Conservation (phyloP, 2,888 invertebrate species). For the Dascillus cervinus region DNA sequence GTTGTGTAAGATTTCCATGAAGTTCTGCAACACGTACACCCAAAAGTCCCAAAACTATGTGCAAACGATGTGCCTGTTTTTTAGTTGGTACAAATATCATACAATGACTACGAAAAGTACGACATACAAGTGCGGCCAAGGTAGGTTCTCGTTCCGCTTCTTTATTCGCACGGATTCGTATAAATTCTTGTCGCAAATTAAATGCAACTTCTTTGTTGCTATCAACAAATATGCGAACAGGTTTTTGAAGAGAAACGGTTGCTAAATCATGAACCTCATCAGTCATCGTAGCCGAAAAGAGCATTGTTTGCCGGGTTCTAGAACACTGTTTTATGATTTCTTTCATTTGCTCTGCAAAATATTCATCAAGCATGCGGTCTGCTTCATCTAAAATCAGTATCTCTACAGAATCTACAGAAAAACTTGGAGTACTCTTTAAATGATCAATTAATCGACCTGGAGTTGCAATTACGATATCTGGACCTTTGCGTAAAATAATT, state of each 20-base stretch:
- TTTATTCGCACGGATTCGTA: conserved; percentile 80
- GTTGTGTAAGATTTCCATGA: conserved; percentile 94
- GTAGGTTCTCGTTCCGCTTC: conserved; percentile 91
- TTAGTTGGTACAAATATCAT: conserved; percentile 98
- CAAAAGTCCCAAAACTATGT: conserved; percentile 83
- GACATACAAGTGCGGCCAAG: conserved; percentile 69
- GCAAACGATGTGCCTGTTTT: conserved; percentile 87
- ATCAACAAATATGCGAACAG: conserved; percentile 92
- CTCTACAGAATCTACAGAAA: conserved; percentile 84
- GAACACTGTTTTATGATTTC: conserved; percentile 93
- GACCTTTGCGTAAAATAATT: conserved; percentile 75
- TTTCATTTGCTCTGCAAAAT: conserved; percentile 98
- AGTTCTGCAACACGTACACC: conserved; percentile 74
- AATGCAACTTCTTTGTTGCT: conserved; percentile 93
- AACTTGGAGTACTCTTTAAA: conserved; percentile 89
- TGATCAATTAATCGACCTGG: conserved; percentile 98
- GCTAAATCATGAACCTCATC: conserved; percentile 93
- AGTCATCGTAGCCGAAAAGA: conserved; percentile 99
- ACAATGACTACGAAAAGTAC: conserved; percentile 85
- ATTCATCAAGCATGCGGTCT: conserved; percentile 93
- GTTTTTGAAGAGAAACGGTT: conserved; percentile 84
- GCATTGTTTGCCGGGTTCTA: conserved; percentile 85
- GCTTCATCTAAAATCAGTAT: conserved; percentile 75
- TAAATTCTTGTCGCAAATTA: conserved; percentile 93
- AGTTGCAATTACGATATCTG: conserved; percentile 96